Evolutionary conservation across 2,888 invertebrate species (phyloP).

Genomic region (Lepas anatifera): DNA sequence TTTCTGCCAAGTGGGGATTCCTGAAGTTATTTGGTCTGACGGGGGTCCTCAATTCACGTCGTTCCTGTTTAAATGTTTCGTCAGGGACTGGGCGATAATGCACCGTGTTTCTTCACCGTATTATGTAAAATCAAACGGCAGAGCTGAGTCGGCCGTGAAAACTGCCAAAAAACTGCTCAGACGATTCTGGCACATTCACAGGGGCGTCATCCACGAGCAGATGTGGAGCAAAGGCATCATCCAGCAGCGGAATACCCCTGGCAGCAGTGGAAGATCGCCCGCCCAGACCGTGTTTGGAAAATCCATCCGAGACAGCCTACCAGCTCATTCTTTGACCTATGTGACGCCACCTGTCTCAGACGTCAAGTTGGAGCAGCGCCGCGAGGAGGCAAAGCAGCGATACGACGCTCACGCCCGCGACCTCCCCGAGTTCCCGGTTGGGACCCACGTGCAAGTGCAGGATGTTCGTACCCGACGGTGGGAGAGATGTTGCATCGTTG

Average conservation of each 20-base stretch:
- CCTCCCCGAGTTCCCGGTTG: not conserved
- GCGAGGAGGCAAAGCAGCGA: no score
- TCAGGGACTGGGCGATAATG: not conserved
- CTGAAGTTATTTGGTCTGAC: not conserved
- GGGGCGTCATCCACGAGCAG: not conserved
- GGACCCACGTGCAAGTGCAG: no score
- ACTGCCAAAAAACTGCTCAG: not conserved
- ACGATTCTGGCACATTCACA: not conserved
- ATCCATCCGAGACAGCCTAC: not conserved
- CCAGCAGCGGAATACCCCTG: not conserved
- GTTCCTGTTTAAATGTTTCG: not conserved
- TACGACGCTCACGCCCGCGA: not conserved
- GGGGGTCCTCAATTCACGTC: not conserved
- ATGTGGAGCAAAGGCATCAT: not conserved
- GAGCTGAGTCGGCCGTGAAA: no score
- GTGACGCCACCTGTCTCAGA: not conserved
- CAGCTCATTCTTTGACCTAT: no score
- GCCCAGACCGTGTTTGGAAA: not conserved
- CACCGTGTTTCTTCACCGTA: not conserved
- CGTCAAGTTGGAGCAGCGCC: not conserved
- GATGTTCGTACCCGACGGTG: no score
- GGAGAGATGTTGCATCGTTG: not conserved
- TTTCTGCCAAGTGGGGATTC: not conserved
- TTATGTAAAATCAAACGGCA: no score
- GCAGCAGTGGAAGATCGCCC: not conserved